Conservation (phyloP, 2,797 vertebrate genomes). For the Dromococcyx pavoninus region DNA sequence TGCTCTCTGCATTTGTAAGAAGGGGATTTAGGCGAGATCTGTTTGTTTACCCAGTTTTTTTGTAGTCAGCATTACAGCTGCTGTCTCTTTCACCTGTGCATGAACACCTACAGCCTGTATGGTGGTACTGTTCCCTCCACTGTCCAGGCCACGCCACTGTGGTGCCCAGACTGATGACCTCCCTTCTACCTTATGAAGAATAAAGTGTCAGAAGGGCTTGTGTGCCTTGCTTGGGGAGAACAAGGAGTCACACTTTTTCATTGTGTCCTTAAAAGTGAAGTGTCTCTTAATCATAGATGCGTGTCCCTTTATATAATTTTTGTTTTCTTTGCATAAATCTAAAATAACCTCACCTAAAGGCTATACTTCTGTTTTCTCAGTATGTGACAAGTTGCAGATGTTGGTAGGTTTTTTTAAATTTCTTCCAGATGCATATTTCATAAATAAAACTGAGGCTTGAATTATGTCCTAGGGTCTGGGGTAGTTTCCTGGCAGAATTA, state of each 20-base stretch:
- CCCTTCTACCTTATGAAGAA: background rate
- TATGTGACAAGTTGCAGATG: background rate
- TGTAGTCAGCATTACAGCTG: background rate
- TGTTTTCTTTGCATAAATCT: background rate
- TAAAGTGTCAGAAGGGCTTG: rapidly evolving
- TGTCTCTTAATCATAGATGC: background rate
- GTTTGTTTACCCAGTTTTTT: background rate
- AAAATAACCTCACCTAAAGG: too few relatives aligned
- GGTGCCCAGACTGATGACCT: background rate
- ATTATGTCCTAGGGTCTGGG: background rate
- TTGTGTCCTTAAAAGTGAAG: background rate
- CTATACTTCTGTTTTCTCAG: too few relatives aligned
- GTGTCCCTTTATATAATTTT: background rate
- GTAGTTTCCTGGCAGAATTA: background rate
- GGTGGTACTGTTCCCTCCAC: background rate
- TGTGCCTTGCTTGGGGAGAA: background rate
- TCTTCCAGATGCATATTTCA: background rate
- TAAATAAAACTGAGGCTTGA: background rate
- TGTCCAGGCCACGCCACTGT: background rate
- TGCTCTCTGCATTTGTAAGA: background rate
- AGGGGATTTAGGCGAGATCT: background rate
- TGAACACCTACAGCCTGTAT: background rate
- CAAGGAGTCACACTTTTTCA: background rate
- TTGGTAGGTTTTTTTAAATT: background rate
- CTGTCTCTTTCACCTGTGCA: background rate